phyloP scores from a whole-genome alignment of 2,888 invertebrate genomes.

The Euplagia quadripunctaria region DNA sequence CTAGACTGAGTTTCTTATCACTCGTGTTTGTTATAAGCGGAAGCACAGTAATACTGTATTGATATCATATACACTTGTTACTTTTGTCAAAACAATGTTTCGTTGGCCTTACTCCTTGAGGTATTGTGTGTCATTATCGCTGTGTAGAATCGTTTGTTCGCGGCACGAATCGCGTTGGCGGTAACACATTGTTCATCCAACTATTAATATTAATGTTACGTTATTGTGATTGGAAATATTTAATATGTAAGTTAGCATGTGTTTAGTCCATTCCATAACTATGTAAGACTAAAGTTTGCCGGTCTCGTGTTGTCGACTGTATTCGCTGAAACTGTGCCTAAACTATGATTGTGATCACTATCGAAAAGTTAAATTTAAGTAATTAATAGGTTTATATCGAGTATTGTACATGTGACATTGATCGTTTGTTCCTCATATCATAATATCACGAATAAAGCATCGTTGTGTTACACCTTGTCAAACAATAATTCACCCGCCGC shows the following conservation, averaged over 20 bases:
- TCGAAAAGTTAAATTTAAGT: constrained; percentile 32
- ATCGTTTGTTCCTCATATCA: background rate
- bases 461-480: background rate
- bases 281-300: constrained; percentile 1
- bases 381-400: constrained; percentile 27
- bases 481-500: background rate
- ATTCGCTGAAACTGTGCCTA: constrained; percentile 45
- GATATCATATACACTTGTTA: too few species aligned
- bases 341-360: constrained; percentile 39
- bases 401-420: background rate
- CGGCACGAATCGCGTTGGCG: background rate
- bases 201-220: constrained; percentile 6
- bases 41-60: too few species aligned
- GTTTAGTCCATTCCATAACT: constrained; percentile 45
- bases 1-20: too few species aligned
- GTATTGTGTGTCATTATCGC: background rate
- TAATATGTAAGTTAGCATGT: constrained; percentile 29
- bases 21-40: too few species aligned
- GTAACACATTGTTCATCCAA: constrained; percentile 6
- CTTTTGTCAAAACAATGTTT: too few species aligned
- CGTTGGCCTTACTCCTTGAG: background rate
- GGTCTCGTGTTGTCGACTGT: constrained; percentile 20
- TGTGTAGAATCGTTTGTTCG: background rate
- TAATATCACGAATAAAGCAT: background rate
- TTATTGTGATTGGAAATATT: constrained; percentile 17